Evolutionary conservation across 2,888 invertebrate species (phyloP).

Genomic region (Terebella lapidaria): DNA sequence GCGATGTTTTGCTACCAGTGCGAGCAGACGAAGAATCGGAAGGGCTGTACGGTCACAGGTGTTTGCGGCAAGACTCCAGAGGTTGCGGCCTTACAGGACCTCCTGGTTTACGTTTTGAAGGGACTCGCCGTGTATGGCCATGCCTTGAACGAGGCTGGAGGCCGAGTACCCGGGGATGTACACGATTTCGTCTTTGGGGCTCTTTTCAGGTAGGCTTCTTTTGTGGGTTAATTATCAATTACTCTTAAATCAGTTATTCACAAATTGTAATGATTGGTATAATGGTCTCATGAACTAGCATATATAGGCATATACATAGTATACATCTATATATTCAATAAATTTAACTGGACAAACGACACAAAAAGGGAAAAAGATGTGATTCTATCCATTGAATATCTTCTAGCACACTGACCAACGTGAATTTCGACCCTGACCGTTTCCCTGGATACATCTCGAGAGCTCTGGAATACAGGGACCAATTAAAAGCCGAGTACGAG

Average conservation of each 20-base stretch:
- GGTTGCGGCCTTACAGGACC: slow-evolving; percentile 33
- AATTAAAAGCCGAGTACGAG: slow-evolving; percentile 16
- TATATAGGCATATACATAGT: no score
- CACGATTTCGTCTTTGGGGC: slow-evolving; percentile 26
- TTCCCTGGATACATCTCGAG: slow-evolving; percentile 27
- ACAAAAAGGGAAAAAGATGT: no score
- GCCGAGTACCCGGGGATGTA: slow-evolving; percentile 21
- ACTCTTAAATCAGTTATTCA: no score
- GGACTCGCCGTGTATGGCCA: slow-evolving; percentile 28
- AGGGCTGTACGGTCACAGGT: slow-evolving; percentile 32
- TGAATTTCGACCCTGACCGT: slow-evolving; percentile 33
- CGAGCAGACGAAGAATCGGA: slow-evolving; percentile 31
- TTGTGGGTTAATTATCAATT: background rate
- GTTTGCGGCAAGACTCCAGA: slow-evolving; percentile 35
- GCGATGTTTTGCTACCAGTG: slow-evolving; percentile 41
- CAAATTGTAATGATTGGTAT: no score
- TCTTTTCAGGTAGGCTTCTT: slow-evolving; percentile 27
- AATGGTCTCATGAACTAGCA: no score
- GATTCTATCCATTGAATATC: background rate
- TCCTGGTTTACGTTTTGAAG: slow-evolving; percentile 26
- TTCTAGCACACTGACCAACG: slow-evolving; percentile 33
- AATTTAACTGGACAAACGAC: no score
- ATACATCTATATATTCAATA: no score
- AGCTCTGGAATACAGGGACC: slow-evolving; percentile 26
- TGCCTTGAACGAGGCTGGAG: slow-evolving; percentile 22